These are phyloP conservation scores for Drosophila fuyamai DNA, from an alignment of 1,140 invertebrate genomes.

Conservation along the genomic window DNA sequence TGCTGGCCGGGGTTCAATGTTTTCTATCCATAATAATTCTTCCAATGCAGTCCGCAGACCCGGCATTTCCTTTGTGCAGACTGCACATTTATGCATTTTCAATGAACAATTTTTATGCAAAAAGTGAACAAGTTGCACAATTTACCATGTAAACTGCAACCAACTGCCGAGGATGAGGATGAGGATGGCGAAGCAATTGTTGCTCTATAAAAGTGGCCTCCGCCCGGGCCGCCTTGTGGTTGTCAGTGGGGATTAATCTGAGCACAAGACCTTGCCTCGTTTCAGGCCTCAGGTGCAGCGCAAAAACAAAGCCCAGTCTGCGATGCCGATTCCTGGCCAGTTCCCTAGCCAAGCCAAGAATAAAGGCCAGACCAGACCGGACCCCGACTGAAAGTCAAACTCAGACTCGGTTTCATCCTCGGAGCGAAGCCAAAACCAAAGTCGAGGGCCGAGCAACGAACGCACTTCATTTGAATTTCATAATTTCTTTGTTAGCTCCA, in stretches of 20 bases:
- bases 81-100: constrained; percentile 83
- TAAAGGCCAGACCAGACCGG: not conserved
- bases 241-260: constrained; percentile 78
- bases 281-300: constrained; percentile 62
- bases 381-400: not conserved
- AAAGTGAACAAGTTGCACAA: constrained; percentile 83
- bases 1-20: constrained; percentile 66
- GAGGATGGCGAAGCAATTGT: constrained; percentile 63
- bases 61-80: constrained; percentile 77
- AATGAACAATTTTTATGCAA: constrained; percentile 84
- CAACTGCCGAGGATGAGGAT: constrained; percentile 32
- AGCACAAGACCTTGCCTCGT: constrained; percentile 68
- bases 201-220: constrained; percentile 75
- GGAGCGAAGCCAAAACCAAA: constrained; percentile 3
- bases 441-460: constrained; percentile 33
- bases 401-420: constrained; percentile 42
- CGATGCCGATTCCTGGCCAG: constrained; percentile 31
- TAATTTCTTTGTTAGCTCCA: constrained; percentile 84
- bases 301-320: constrained; percentile 27
- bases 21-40: constrained; percentile 80
- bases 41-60: constrained; percentile 48
- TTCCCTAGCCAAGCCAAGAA: constrained; percentile 1
- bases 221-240: constrained; percentile 23
- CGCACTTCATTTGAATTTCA: constrained; percentile 83
- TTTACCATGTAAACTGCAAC: constrained; percentile 79